Base-by-base conservation (phyloP, 2,888 invertebrate genomes). In the Lasioglossum morio region DNA sequence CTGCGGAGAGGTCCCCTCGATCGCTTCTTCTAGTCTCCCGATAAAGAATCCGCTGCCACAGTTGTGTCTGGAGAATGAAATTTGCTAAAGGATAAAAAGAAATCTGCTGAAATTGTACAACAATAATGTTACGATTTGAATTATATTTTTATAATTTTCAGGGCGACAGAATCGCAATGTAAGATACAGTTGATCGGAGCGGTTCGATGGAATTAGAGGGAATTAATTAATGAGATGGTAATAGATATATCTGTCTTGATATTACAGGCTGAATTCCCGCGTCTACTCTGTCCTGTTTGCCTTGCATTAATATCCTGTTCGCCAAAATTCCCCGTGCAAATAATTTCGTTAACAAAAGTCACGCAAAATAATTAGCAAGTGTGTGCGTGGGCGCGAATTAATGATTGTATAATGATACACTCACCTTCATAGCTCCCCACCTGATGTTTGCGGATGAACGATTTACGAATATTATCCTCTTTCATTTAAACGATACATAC, bases 391-490 rank as follows among this genome's bases (percentile, higher is more conserved):
- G 75, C 53, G 69, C 72, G 81, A 80, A 89, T 89, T 82, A 78
- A 72, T 84, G 78, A 82, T 88, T 81, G 73, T 60, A 76, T 78
- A 86, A 86, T 74, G 78, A 84, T 76, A 66, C 80, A 43, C 78
- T 86, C 87, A 76, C 82, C 84, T 84, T 57, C 70, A 70, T 30
- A 79, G 53, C 30, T 77, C 1, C n/a, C 81, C 79, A 81, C 72
- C 84, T 77, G 83, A 88, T 88, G 80, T 85, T 89, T 84, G 86
- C 89, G 79, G 79, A 66, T 80, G 88, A 88, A 48, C 84, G 81
- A 88, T 88, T 88, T 88, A 89, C 82, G 86, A 79, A 77, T 85
- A 88, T 86, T 79, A 86, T 86, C 81, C 89, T 79, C 85, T 82
- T 90, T 86, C 90, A 86, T 84, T 88, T 81, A 88, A 89, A 86